phyloP scores from a whole-genome alignment of 2,113 vertebrate genomes.

The Micromys minutus region DNA sequence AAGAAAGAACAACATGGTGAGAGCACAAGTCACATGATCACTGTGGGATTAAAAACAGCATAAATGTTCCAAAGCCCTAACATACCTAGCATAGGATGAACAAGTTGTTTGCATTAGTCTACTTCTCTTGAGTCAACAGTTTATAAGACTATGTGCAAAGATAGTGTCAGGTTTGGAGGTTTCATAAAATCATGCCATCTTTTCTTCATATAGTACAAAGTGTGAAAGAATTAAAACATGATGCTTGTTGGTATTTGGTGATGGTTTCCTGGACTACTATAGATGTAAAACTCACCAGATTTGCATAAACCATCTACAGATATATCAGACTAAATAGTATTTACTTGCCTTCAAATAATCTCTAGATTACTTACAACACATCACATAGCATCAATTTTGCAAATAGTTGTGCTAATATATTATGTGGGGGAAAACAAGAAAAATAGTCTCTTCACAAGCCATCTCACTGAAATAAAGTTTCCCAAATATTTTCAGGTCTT shows the following conservation, averaged over 20 bases:
- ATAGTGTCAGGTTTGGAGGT: too few relatives aligned
- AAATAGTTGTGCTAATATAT: background rate
- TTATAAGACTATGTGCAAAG: background rate
- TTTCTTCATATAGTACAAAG: background rate
- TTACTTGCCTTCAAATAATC: background rate
- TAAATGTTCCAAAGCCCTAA: background rate
- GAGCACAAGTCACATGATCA: background rate
- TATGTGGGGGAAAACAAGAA: background rate
- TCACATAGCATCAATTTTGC: background rate
- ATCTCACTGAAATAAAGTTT: background rate
- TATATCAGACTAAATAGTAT: background rate
- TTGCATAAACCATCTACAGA: background rate
- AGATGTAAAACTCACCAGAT: background rate
- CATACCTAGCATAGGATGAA: accelerated
- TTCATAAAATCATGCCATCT: background rate
- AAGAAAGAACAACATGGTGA: background rate
- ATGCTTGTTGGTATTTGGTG: too few relatives aligned
- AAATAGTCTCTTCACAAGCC: background rate
- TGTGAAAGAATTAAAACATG: background rate
- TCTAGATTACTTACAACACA: background rate
- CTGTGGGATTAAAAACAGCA: background rate
- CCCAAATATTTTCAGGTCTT: background rate
- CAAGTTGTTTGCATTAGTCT: background rate
- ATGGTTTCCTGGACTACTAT: background rate
- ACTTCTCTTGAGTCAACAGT: background rate